Percentiles rank a stretch among this genome's conserved stretches.
phyloP scores from a whole-genome alignment of 1,140 invertebrate species.

The Drosophila quadrilineata region DNA sequence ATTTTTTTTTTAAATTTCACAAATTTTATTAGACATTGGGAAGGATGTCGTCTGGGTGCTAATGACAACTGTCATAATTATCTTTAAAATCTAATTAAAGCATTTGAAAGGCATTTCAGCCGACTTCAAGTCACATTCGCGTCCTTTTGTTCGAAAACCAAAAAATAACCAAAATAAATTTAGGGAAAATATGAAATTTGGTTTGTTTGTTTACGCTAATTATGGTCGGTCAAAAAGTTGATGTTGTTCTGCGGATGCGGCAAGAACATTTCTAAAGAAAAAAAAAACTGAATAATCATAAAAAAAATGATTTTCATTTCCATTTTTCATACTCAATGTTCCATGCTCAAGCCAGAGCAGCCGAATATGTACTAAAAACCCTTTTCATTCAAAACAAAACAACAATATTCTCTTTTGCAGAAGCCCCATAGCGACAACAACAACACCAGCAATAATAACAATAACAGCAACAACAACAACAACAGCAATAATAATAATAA shows the following conservation, averaged over 20 bases:
- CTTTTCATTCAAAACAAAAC: slow-evolving; percentile 42
- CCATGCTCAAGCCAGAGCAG: slow-evolving; percentile 47
- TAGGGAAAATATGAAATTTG: slow-evolving; percentile 33
- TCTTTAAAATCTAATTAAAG: slow-evolving; percentile 36
- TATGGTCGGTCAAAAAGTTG: slow-evolving; percentile 24
- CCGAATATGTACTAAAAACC: slow-evolving; percentile 34
- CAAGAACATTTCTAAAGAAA: slow-evolving; percentile 8
- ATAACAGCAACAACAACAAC: slow-evolving; percentile 29
- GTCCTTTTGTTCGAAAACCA: background rate
- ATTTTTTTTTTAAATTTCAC: background rate
- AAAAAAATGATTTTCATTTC: slow-evolving; percentile 64
- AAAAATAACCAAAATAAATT: no score
- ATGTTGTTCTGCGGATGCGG: background rate
- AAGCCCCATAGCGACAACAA: slow-evolving; percentile 51
- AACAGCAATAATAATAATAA: slow-evolving; percentile 38
- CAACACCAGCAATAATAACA: slow-evolving; percentile 49
- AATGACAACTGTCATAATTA: slow-evolving; percentile 16
- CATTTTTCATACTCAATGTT: slow-evolving; percentile 44
- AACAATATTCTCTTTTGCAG: slow-evolving; percentile 55
- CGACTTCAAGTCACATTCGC: background rate
- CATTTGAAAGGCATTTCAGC: slow-evolving; percentile 2
- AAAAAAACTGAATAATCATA: slow-evolving; percentile 38
- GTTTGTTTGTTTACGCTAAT: slow-evolving; percentile 49
- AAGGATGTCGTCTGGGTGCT: no score
- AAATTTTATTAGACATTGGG: background rate